Percentiles rank a stretch among this genome's conserved stretches.
Conservation (phyloP, 2,888 invertebrate genomes). For the Ganaspis brasiliensis region DNA sequence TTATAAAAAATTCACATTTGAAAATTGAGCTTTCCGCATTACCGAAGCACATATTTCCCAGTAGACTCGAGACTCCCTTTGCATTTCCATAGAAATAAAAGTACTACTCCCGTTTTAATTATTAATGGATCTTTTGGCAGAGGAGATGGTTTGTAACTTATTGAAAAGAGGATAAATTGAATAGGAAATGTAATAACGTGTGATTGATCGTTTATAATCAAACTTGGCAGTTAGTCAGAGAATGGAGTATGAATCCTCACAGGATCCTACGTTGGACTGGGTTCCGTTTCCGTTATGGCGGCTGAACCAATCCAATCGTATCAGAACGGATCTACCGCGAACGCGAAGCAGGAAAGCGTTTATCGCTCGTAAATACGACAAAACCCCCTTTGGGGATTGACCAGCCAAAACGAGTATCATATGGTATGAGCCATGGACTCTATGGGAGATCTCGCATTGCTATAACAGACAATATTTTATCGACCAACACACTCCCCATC, state of each 20-base stretch:
- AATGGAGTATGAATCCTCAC: slow-evolving; percentile 23
- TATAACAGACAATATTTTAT: slow-evolving; percentile 23
- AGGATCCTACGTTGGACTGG: slow-evolving; percentile 8
- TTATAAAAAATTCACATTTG: slow-evolving; percentile 2
- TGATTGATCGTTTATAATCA: slow-evolving; percentile 39
- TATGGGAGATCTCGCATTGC: slow-evolving; percentile 3
- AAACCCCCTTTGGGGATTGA: slow-evolving; percentile 30
- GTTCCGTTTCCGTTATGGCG: slow-evolving; percentile 41
- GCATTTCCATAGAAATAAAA: slow-evolving; percentile 4
- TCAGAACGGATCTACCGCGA: slow-evolving; percentile 32
- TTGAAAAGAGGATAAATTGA: neutral
- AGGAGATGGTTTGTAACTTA: neutral
- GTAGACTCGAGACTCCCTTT: slow-evolving; percentile 1
- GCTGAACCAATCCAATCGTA: slow-evolving; percentile 33
- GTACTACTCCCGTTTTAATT: slow-evolving; percentile 2
- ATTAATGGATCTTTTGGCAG: slow-evolving; percentile 13
- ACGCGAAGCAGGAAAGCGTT: slow-evolving; percentile 42
- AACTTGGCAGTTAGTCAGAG: slow-evolving; percentile 40
- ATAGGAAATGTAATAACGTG: slow-evolving; percentile 38
- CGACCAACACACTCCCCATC: slow-evolving; percentile 8
- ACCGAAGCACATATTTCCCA: neutral
- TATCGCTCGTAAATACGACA: slow-evolving; percentile 43
- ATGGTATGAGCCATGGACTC: slow-evolving; percentile 27
- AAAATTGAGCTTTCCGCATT: neutral
- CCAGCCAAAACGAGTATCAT: slow-evolving; percentile 22